Evolutionary conservation across 2,113 vertebrate species (phyloP).

Genomic region (Meriones unguiculatus): DNA sequence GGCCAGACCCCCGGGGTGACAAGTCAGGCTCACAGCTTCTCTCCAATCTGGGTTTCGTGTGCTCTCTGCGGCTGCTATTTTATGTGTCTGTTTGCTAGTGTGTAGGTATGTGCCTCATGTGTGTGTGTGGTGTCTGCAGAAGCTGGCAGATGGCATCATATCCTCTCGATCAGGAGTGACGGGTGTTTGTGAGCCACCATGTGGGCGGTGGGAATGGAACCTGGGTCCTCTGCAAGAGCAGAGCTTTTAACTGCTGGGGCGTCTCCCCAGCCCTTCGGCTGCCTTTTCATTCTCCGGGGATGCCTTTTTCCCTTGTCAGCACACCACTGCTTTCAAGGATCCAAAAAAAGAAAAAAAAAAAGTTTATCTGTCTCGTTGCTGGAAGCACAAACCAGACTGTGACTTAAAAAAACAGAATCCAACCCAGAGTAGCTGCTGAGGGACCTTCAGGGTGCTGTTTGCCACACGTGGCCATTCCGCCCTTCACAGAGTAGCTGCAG

Average conservation of each 20-base stretch:
- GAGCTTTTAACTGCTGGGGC: neutral
- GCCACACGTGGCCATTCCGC: neutral
- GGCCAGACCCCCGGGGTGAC: neutral
- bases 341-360: slow-evolving; percentile 47
- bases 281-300: neutral
- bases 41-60: neutral
- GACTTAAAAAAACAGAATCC: slow-evolving; percentile 38
- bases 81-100: neutral
- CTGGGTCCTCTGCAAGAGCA: neutral
- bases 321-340: slow-evolving; percentile 1
- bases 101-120: neutral
- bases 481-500: neutral
- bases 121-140: neutral
- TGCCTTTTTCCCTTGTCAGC: neutral
- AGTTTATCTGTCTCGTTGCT: slow-evolving; percentile 25
- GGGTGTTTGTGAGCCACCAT: neutral
- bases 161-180: neutral
- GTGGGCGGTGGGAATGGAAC: neutral
- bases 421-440: neutral
- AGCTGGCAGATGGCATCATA: neutral
- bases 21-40: neutral
- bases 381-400: slow-evolving; percentile 48
- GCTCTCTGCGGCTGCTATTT: neutral
- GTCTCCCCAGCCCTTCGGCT: neutral
- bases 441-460: neutral